Conservation (phyloP, 2,888 invertebrate genomes). For the Athripsodes cinereus region DNA sequence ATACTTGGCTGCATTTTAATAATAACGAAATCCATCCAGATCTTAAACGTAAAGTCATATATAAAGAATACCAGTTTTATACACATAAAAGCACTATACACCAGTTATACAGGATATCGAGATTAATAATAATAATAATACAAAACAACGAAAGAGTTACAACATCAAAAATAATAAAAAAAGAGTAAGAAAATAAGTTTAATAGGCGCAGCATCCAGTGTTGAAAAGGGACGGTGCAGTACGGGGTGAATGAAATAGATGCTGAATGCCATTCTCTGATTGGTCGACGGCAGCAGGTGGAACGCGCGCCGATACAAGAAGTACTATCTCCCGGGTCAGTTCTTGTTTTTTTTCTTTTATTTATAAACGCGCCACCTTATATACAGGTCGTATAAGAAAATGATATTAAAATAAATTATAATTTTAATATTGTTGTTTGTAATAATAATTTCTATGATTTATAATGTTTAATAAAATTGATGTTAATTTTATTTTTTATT, state of each 20-base stretch:
- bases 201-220: slow-evolving; percentile 5
- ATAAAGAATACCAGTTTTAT: neutral
- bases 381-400: neutral
- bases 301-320: slow-evolving; percentile 18
- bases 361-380: neutral
- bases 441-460: too few relatives aligned
- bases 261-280: slow-evolving; percentile 8
- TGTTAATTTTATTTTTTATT: too few relatives aligned
- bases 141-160: slow-evolving; percentile 2
- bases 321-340: neutral
- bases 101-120: slow-evolving; percentile 5
- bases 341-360: neutral
- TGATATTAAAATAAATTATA: too few relatives aligned
- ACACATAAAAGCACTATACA: neutral
- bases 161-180: neutral
- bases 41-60: too few relatives aligned
- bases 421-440: too few relatives aligned
- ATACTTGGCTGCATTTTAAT: too few relatives aligned
- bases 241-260: slow-evolving; percentile 8
- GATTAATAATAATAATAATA: neutral
- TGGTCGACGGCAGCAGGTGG: slow-evolving; percentile 27
- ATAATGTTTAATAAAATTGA: too few relatives aligned
- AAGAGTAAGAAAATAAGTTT: neutral
- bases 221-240: slow-evolving; percentile 11
- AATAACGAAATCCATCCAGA: too few relatives aligned